A percentile compares a stretch with the other conserved stretches of the same genome.
Conservation (phyloP, 30 jellyfish, hydroid and myxozoan species). For the Turritopsis rubra region DNA sequence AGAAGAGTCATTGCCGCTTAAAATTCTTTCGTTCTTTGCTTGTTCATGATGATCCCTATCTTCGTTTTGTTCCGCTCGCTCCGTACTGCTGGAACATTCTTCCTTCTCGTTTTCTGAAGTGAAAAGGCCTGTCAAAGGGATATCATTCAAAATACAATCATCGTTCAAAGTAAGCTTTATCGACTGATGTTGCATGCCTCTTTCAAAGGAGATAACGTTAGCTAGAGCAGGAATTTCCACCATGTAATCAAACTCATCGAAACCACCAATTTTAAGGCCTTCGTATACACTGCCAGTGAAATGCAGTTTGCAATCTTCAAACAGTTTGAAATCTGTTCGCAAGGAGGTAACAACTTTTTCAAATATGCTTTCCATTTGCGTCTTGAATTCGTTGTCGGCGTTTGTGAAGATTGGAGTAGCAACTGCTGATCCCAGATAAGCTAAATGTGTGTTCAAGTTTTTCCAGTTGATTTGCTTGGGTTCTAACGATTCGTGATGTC, state of each 20-base stretch:
- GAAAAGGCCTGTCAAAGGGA: background rate
- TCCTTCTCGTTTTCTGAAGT: background rate
- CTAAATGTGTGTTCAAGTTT: background rate
- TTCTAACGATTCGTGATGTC: background rate
- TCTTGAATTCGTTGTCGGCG: background rate
- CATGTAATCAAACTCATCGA: slow-evolving; percentile 7
- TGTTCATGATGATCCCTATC: background rate
- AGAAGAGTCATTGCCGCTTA: background rate
- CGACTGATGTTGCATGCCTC: background rate
- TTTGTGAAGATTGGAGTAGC: background rate
- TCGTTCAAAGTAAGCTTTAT: background rate
- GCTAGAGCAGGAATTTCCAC: background rate
- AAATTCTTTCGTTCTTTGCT: background rate
- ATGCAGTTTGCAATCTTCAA: slow-evolving; percentile 1
- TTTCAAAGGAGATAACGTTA: background rate
- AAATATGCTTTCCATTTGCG: background rate
- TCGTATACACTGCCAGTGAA: slow-evolving; percentile 5
- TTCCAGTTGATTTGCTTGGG: background rate
- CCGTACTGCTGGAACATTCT: background rate
- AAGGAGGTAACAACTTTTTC: background rate
- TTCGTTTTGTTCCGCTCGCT: background rate
- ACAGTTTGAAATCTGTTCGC: background rate
- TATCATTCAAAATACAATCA: background rate
- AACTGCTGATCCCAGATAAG: background rate
- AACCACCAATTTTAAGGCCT: background rate